These are phyloP conservation scores for Cistogaster globosa DNA, from an alignment of 2,888 invertebrate species.

Conservation along the genomic window DNA sequence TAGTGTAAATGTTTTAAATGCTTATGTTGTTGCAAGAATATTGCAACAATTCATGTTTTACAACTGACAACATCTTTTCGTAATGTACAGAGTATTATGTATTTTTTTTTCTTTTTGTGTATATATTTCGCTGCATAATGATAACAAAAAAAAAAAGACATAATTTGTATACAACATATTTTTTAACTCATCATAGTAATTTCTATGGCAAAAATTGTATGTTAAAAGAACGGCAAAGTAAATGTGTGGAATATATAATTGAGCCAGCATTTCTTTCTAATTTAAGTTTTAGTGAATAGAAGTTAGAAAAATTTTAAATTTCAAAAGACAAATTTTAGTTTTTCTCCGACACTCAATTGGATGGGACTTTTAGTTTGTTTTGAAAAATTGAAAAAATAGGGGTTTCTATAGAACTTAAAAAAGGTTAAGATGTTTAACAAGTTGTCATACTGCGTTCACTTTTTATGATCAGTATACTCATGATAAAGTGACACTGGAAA, in stretches of 20 bases:
- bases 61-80: slow-evolving; percentile 52
- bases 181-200: slow-evolving; percentile 2
- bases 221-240: background rate
- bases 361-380: too few relatives aligned
- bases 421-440: too few relatives aligned
- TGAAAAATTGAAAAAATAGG: too few relatives aligned
- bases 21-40: slow-evolving; percentile 15
- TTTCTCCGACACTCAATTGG: too few relatives aligned
- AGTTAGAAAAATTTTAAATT: too few relatives aligned
- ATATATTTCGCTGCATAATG: slow-evolving; percentile 13
- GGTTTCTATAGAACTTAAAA: too few relatives aligned
- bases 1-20: slow-evolving; percentile 28
- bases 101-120: background rate
- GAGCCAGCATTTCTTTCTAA: too few relatives aligned
- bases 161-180: background rate
- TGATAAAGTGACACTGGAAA: too few relatives aligned
- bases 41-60: slow-evolving; percentile 42
- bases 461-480: too few relatives aligned
- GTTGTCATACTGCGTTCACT: too few relatives aligned
- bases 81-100: background rate
- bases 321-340: too few relatives aligned
- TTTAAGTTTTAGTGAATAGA: too few relatives aligned
- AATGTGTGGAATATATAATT: background rate
- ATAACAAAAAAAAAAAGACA: slow-evolving; percentile 35
- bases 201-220: background rate